Evolutionary conservation across 2,888 invertebrate species (phyloP), one percentile per base, ranked within the genome.

Genomic region (Argyra leucocephala): DNA sequence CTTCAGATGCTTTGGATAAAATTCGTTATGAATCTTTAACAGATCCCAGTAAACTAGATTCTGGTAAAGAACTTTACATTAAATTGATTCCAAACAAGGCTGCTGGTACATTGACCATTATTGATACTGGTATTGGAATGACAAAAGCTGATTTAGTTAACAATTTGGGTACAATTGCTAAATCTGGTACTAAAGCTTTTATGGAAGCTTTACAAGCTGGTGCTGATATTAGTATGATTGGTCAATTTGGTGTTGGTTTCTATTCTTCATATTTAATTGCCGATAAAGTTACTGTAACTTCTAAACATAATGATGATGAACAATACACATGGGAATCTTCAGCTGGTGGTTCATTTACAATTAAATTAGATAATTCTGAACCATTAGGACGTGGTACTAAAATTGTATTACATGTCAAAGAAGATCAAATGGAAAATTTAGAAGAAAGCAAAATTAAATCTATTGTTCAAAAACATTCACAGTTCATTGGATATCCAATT

Each of bases 171-270:
- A 99, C 98, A 70, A 99, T 99, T 78, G 99, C 99, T 64, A 97
- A 97, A 80, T 99, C 99, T 64, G 99, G 99, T 71, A 99, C 99
- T n/a, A 99, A 98, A 82, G 97, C 98, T 5, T 99, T 99, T 83
- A 99, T 99, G 99, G 99, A 99, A 81, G 99, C 99, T 64, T 85
- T 99, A 64, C 95, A 96, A 80, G 97, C 98, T 69, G 98, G 98
- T 70, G 98, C 98, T 66, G 99, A 99, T 76, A 99, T 99, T 74
- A 96, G 95, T 73, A 99, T 99, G 98, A 99, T 99, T 81, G 99
- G 99, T 81, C 98, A 99, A 82, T 99, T 99, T 81, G 98, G 98
- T 86, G 99, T 99, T 70, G 98, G 98, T 82, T 99, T 99, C 88
- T 99, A 98, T 82, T 99, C 98, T 0, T 96, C 96, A 61, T 97